Percentiles rank a stretch among this genome's conserved stretches.
Evolutionary conservation across 2,113 vertebrate species (phyloP).

Genomic region (Pelodiscus sinensis): DNA sequence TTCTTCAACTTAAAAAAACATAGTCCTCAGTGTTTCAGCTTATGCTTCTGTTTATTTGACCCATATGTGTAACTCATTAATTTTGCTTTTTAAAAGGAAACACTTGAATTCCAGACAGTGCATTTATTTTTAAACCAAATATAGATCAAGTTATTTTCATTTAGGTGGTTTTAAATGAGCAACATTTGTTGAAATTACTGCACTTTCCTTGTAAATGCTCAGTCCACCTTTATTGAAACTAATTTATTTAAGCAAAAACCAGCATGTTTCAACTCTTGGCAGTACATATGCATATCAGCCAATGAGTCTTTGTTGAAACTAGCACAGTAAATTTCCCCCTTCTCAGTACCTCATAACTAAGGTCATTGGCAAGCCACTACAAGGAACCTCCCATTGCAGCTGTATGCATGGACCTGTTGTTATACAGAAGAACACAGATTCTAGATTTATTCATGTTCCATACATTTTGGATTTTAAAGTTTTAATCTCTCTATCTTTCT

Average conservation of each 20-base stretch:
- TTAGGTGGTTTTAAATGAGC: not conserved
- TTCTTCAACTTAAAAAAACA: not conserved
- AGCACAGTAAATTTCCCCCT: not conserved
- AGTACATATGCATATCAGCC: not conserved
- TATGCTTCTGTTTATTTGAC: not conserved
- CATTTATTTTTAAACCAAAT: not conserved
- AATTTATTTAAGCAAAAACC: not conserved
- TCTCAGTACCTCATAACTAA: not conserved
- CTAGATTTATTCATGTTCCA: not conserved
- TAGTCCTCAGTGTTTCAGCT: not conserved
- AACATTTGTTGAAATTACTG: not conserved
- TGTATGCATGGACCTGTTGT: not conserved
- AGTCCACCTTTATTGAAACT: constrained; percentile 3
- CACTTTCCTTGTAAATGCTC: not conserved
- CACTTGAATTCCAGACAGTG: not conserved
- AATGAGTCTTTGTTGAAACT: not conserved
- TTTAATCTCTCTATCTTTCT: not conserved
- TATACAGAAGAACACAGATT: not conserved
- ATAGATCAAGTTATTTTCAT: not conserved
- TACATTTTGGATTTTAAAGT: not conserved
- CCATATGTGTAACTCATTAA: not conserved
- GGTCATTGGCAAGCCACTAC: not conserved
- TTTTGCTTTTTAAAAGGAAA: not conserved
- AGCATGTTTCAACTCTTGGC: not conserved
- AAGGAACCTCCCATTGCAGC: not conserved